Base-by-base conservation (phyloP, 1,140 invertebrate genomes). In the Drosophila fuyamai region DNA sequence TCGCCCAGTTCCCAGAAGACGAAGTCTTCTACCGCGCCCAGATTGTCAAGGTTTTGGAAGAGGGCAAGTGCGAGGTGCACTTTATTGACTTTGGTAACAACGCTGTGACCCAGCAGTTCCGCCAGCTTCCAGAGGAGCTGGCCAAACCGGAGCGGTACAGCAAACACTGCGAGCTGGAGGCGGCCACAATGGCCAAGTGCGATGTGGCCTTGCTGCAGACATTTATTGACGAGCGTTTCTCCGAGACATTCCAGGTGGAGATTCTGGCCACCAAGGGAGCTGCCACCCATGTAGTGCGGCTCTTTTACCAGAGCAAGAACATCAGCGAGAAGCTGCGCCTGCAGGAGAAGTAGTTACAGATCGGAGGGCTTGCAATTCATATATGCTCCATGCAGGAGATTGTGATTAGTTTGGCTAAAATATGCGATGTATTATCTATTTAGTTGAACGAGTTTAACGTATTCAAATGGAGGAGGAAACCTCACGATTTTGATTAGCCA, bases 51-150 rank as follows among this genome's bases (percentile, higher is more conserved):
- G 35, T 91, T 0, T 50, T 92, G 18, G 82, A 80, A 7, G 74
- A 76, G 2, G 76, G 74, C 23, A 86, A 88, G 46, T 91, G 88
- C 46, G 95, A 95, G 92, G 95, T 96, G 10, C 85, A 95, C 5
- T 96, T 95, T 76, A 94, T 96, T 81, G 96, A 96, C 92, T 96
- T 96, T 86, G 96, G 96, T 35, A 96, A 96, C 90, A 94, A 94
- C 1, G 94, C 95, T 12, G 92, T 94, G 3, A 94, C 94, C 0
- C 94, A 93, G 50, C 93, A 94, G 78, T 91, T 96, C 43, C 92
- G 94, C 18, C 94, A 93, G 75, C 90, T 96, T 63, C 95, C 96
- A 1, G 94, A 95, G 53, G 94, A 95, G 51, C 80, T 96, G 13
- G 93, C 94, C 38, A 75, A 93, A 43, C 93, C 94, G 67, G 94